Evolutionary conservation across 2,888 invertebrate species (phyloP).

Genomic region (Erebia ligea): DNA sequence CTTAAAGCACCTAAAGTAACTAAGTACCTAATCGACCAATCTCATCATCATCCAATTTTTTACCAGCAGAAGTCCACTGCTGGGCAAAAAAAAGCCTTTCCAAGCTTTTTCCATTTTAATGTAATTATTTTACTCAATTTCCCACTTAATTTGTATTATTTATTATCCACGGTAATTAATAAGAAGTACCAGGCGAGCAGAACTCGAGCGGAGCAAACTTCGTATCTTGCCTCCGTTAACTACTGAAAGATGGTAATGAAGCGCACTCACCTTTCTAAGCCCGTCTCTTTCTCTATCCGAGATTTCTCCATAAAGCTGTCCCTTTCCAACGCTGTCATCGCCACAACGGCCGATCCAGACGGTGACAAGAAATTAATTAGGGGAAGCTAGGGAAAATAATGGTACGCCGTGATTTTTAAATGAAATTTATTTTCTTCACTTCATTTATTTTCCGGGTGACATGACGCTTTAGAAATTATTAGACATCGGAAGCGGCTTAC

Average conservation of each 20-base stretch:
- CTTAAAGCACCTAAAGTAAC: no score
- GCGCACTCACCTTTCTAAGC: slow-evolving; percentile 69
- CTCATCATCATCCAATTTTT: no score
- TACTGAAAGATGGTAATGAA: slow-evolving; percentile 80
- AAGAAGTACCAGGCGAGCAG: slow-evolving; percentile 68
- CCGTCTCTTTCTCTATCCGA: slow-evolving; percentile 51
- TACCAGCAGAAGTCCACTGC: no score
- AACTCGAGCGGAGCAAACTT: slow-evolving; percentile 70
- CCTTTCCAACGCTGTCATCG: slow-evolving; percentile 69
- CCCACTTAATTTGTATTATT: slow-evolving; percentile 49
- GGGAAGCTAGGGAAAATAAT: slow-evolving; percentile 79
- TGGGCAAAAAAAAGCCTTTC: no score
- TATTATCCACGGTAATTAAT: slow-evolving; percentile 68
- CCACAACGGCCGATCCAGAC: slow-evolving; percentile 76
- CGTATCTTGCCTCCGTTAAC: slow-evolving; percentile 74
- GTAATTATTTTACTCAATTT: slow-evolving; percentile 18
- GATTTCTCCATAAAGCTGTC: slow-evolving; percentile 46
- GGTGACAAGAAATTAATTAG: slow-evolving; percentile 83
- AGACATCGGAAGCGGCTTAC: slow-evolving; percentile 66
- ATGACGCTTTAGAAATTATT: slow-evolving; percentile 82
- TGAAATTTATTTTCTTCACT: slow-evolving; percentile 81
- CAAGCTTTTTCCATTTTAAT: background rate
- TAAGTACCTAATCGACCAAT: no score
- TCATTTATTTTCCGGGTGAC: slow-evolving; percentile 79
- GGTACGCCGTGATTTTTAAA: slow-evolving; percentile 81